Evolutionary conservation across 2,797 vertebrate species (phyloP).

Genomic region (Dermochelys coriacea): DNA sequence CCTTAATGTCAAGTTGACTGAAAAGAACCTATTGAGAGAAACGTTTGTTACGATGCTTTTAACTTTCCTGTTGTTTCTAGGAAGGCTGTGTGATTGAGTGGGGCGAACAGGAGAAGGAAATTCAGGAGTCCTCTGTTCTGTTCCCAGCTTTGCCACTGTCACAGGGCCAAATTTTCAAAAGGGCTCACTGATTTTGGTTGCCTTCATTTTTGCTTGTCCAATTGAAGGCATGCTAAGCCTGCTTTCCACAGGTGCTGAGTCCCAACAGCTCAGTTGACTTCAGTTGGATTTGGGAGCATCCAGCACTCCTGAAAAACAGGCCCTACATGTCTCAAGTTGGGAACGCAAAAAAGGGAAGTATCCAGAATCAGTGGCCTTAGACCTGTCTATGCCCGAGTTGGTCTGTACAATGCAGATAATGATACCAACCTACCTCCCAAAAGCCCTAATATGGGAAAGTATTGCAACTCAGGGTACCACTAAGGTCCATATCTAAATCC

Average conservation of each 20-base stretch:
- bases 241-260: background rate
- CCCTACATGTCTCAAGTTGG: background rate
- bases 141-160: too few species aligned
- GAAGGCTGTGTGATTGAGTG: background rate
- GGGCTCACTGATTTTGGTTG: background rate
- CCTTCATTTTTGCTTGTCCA: background rate
- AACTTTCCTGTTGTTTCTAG: background rate
- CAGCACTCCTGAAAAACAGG: background rate
- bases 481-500: background rate
- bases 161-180: background rate
- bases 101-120: background rate
- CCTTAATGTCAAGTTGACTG: background rate
- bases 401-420: background rate
- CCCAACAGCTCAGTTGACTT: background rate
- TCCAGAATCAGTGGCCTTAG: background rate
- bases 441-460: background rate
- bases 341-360: background rate
- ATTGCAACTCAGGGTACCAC: too few species aligned
- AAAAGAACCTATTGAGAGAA: background rate
- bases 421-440: background rate
- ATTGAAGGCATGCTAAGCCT: background rate
- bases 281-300: background rate
- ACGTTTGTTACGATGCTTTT: background rate
- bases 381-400: background rate
- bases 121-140: too few species aligned